These are phyloP conservation scores for Oryzias javanicus DNA, from an alignment of 2,113 vertebrate species.

Conservation along the genomic window DNA sequence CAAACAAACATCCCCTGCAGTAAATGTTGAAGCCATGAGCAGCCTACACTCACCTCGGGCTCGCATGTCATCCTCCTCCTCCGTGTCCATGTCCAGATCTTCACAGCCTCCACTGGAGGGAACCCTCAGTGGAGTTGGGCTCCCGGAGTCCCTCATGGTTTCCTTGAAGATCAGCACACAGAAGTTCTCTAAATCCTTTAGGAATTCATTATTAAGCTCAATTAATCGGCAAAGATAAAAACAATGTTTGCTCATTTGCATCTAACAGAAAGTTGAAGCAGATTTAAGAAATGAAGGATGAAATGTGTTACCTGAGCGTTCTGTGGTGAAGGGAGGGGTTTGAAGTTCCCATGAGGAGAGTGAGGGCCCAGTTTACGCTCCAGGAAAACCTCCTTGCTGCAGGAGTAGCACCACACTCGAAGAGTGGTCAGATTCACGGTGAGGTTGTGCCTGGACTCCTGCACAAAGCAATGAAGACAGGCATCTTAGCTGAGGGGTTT, in stretches of 20 bases:
- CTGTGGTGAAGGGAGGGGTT: slow-evolving; percentile 74
- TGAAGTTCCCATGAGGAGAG: slow-evolving; percentile 73
- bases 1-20: too few species aligned
- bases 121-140: slow-evolving; percentile 85
- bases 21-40: background rate
- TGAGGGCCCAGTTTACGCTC: slow-evolving; percentile 89
- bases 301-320: slow-evolving; percentile 77
- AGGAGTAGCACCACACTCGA: slow-evolving; percentile 97
- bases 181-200: background rate
- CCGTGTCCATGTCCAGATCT: slow-evolving; percentile 91
- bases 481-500: background rate
- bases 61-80: slow-evolving; percentile 90
- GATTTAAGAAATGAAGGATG: background rate
- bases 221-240: too few species aligned
- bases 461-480: background rate
- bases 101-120: slow-evolving; percentile 85
- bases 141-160: slow-evolving; percentile 82
- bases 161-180: slow-evolving; percentile 50
- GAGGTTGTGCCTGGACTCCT: slow-evolving; percentile 93
- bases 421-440: slow-evolving; percentile 98
- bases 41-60: slow-evolving; percentile 82
- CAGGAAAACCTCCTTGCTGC: slow-evolving; percentile 96
- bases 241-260: too few species aligned
- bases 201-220: too few species aligned
- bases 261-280: too few species aligned